Evolutionary conservation across 2,888 invertebrate species (phyloP).

Genomic region (Teleiodes luculella): DNA sequence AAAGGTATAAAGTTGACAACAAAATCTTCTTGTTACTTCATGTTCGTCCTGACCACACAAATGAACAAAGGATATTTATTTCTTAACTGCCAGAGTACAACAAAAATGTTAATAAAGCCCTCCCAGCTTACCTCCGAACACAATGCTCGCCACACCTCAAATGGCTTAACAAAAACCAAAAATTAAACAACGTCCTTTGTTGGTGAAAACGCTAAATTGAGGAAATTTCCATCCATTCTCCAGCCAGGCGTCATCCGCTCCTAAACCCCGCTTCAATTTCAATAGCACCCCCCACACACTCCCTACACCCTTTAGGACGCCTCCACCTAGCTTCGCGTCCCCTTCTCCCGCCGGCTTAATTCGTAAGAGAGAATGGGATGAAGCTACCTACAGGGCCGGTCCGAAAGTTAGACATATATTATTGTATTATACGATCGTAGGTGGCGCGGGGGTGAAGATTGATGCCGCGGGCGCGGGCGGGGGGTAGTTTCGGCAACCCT

Average conservation of each 20-base stretch:
- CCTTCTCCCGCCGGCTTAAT: constrained; percentile 35
- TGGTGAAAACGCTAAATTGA: constrained; percentile 78
- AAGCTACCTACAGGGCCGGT: constrained; percentile 73
- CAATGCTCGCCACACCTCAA: constrained; percentile 52
- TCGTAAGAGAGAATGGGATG: constrained; percentile 38
- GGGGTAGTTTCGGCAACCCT: constrained; percentile 76
- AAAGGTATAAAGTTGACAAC: too few species aligned
- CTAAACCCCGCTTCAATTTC: constrained; percentile 79
- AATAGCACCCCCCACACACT: constrained; percentile 74
- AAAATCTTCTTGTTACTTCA: not conserved
- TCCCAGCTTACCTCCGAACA: constrained; percentile 13
- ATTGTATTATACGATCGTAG: constrained; percentile 77
- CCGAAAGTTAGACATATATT: constrained; percentile 79
- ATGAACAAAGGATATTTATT: constrained; percentile 6
- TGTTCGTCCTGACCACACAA: not conserved
- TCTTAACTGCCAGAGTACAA: constrained; percentile 4
- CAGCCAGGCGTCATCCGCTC: constrained; percentile 78
- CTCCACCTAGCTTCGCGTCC: constrained; percentile 54
- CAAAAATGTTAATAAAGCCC: constrained; percentile 9
- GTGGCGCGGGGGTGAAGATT: constrained; percentile 75
- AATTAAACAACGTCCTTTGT: constrained; percentile 78
- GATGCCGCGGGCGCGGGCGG: constrained; percentile 59
- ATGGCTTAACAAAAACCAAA: constrained; percentile 68
- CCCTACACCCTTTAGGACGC: constrained; percentile 78
- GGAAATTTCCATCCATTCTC: constrained; percentile 80